Conservation (phyloP, 1,140 invertebrate genomes). For the Sipha flava region DNA sequence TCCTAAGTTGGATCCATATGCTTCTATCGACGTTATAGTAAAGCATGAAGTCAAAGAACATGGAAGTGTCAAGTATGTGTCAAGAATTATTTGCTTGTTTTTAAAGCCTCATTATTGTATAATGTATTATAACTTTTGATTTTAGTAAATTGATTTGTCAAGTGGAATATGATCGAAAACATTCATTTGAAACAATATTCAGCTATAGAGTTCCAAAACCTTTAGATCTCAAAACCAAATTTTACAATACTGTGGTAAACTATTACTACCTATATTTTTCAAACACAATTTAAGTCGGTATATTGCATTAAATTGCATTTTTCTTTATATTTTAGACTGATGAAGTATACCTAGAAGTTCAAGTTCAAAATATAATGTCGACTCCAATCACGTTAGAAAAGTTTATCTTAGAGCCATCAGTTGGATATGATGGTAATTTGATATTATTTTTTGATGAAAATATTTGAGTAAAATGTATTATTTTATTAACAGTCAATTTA, state of each 20-base stretch:
- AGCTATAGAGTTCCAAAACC: constrained; percentile 28
- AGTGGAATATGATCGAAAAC: constrained; percentile 18
- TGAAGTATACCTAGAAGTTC: constrained; percentile 94
- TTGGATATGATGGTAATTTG: constrained; percentile 63
- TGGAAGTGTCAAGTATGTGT: constrained; percentile 20
- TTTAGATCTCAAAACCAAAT: constrained; percentile 23
- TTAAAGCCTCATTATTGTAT: not conserved
- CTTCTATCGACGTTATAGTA: constrained; percentile 28
- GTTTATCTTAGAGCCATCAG: constrained; percentile 82
- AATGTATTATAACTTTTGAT: not conserved
- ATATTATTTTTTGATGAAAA: not conserved
- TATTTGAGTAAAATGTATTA: not conserved
- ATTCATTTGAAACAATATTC: constrained; percentile 29
- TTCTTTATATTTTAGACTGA: constrained; percentile 56
- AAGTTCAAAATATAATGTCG: constrained; percentile 89
- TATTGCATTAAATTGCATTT: not conserved
- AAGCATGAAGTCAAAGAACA: constrained; percentile 25
- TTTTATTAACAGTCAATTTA: not conserved
- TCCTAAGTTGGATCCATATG: constrained; percentile 7
- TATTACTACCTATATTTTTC: too few species aligned
- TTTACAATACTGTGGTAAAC: constrained; percentile 15
- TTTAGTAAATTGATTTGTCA: constrained; percentile 26
- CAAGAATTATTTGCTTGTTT: not conserved
- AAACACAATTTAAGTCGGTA: not conserved
- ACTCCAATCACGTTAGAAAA: constrained; percentile 84